Evolutionary conservation across 2,797 vertebrate species (phyloP).

Genomic region (Parambassis ranga): DNA sequence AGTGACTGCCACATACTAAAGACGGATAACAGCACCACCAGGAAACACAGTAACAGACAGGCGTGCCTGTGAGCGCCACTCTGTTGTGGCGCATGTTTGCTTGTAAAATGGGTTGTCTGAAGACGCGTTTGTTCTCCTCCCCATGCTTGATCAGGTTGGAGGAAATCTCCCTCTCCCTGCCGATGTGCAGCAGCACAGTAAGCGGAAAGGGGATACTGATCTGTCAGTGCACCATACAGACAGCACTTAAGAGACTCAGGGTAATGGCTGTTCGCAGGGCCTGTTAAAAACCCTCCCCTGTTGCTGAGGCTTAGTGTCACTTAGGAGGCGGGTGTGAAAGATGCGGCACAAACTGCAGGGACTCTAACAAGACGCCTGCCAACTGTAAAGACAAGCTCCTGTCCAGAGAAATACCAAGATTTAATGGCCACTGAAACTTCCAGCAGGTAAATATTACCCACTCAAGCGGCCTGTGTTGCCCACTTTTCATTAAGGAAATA

Average conservation of each 20-base stretch:
- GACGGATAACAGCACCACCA: conserved; percentile 59
- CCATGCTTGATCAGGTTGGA: conserved; percentile 69
- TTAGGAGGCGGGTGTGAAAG: conserved; percentile 67
- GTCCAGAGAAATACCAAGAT: conserved; percentile 32
- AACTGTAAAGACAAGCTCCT: conserved; percentile 39
- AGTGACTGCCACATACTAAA: conserved; percentile 58
- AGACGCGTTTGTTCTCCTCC: conserved; percentile 60
- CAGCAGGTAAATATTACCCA: conserved; percentile 10
- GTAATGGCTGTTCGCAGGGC: conserved; percentile 67
- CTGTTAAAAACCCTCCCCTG: conserved; percentile 69
- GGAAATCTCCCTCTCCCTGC: conserved; percentile 54
- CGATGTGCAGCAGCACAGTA: conserved; percentile 47
- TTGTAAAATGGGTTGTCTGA: conserved; percentile 58
- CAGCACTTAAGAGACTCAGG: conserved; percentile 74
- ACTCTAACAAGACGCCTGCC: conserved; percentile 62
- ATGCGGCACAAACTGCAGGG: conserved; percentile 54
- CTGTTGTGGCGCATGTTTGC: conserved; percentile 51
- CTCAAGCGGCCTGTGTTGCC: background rate
- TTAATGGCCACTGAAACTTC: conserved; percentile 21
- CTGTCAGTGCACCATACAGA: conserved; percentile 66
- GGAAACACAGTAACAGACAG: conserved; percentile 16
- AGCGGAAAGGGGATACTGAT: conserved; percentile 60
- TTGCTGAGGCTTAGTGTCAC: conserved; percentile 73
- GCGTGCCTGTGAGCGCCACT: conserved; percentile 29
- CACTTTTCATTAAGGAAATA: too few species aligned